Percentiles rank a stretch among this genome's conserved stretches.
Evolutionary conservation across 2,113 vertebrate genomes (phyloP).

Genomic region (Chaetodon trifascialis): DNA sequence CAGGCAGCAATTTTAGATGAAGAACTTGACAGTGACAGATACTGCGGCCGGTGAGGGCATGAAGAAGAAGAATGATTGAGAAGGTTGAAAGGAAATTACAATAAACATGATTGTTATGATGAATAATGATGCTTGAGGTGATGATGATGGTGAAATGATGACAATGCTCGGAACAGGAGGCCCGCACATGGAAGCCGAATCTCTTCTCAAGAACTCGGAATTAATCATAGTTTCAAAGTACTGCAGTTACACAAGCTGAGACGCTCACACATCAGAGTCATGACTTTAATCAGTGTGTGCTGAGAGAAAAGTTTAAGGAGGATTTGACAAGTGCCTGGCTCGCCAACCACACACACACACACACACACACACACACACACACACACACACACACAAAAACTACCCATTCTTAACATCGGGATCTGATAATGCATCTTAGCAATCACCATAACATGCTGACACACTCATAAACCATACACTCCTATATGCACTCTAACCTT

Average conservation of each 20-base stretch:
- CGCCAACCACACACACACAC: neutral
- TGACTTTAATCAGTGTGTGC: conserved; percentile 24
- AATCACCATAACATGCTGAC: conserved; percentile 36
- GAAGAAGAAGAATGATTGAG: neutral
- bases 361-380: no score
- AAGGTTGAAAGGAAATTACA: conserved; percentile 12
- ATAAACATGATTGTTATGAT: conserved; percentile 29
- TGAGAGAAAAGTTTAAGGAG: conserved; percentile 16
- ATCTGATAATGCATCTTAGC: conserved; percentile 23
- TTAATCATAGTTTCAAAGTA: conserved; percentile 35
- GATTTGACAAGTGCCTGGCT: conserved; percentile 25
- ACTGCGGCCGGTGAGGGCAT: neutral
- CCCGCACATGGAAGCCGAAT: conserved; percentile 3
- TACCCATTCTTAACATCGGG: neutral
- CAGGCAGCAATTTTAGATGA: conserved; percentile 6
- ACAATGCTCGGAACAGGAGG: conserved; percentile 9
- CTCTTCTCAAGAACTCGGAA: conserved; percentile 8
- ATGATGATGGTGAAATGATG: conserved; percentile 17
- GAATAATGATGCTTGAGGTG: conserved; percentile 23
- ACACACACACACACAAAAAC: no score
- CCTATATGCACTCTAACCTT: conserved; percentile 60
- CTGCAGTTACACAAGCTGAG: conserved; percentile 7
- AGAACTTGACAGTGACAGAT: neutral
- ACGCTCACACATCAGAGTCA: conserved; percentile 25
- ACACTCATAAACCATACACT: conserved; percentile 18